These are phyloP conservation scores for Chelidonichthys spinosus DNA, from an alignment of 2,797 vertebrate genomes.

Conservation along the genomic window DNA sequence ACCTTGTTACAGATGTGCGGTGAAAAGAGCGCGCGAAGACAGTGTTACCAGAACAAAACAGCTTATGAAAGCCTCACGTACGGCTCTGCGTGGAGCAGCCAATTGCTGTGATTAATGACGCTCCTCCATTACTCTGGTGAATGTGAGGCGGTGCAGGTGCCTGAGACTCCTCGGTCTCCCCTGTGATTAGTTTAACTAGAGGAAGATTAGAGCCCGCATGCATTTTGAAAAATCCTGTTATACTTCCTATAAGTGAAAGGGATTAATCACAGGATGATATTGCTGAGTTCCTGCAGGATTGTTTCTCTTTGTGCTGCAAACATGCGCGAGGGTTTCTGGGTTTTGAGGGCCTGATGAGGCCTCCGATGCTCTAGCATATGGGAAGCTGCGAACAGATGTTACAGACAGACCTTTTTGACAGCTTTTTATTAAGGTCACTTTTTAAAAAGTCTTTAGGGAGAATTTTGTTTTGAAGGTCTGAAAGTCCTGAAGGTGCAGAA, in stretches of 20 bases:
- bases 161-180: constrained; percentile 18
- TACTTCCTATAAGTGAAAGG: constrained; percentile 34
- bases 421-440: neutral
- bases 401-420: constrained; percentile 2
- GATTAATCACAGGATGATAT: constrained; percentile 53
- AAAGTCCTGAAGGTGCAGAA: neutral
- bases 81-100: constrained; percentile 16
- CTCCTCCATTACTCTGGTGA: constrained; percentile 28
- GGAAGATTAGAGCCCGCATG: constrained; percentile 34
- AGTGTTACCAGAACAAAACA: neutral
- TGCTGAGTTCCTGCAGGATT: constrained; percentile 7
- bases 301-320: constrained; percentile 22
- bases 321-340: neutral
- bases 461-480: neutral
- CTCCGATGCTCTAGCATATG: constrained; percentile 5
- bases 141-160: constrained; percentile 49
- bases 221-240: constrained; percentile 32
- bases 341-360: constrained; percentile 5
- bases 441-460: neutral
- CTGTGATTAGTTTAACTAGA: constrained; percentile 51
- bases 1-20: constrained; percentile 10
- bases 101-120: constrained; percentile 34
- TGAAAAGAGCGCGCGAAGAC: neutral
- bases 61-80: constrained; percentile 8
- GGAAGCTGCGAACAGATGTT: constrained; percentile 1